phyloP scores from a whole-genome alignment of 2,888 invertebrate species.

The Polydesmus complanatus region DNA sequence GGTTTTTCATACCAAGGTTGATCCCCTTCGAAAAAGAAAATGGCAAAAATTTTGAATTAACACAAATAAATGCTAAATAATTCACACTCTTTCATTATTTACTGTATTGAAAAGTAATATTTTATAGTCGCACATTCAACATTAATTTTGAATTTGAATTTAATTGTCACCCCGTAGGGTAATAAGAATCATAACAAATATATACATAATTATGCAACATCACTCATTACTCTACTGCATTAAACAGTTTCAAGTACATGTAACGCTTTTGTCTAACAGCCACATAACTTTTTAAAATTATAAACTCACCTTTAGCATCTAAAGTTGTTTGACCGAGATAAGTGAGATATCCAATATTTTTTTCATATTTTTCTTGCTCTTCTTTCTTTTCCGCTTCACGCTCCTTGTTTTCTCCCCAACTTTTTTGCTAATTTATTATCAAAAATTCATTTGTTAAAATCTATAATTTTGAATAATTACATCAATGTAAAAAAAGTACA shows the following conservation, averaged over 20 bases:
- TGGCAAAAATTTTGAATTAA: neutral
- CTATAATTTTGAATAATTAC: neutral
- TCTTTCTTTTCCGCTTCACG: constrained; percentile 78
- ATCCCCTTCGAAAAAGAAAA: constrained; percentile 43
- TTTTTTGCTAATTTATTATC: constrained; percentile 31
- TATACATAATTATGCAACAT: no score
- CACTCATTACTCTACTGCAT: no score
- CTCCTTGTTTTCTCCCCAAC: constrained; percentile 59
- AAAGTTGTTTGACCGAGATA: constrained; percentile 88
- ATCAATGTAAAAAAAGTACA: no score
- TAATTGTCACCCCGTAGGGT: no score
- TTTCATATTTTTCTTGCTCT: constrained; percentile 91
- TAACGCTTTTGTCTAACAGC: no score
- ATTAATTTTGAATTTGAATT: no score
- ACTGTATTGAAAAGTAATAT: no score
- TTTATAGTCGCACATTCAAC: no score
- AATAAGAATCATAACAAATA: no score
- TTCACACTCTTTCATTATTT: no score
- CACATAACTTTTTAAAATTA: neutral
- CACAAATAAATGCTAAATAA: neutral
- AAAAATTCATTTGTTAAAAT: neutral
- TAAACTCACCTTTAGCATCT: constrained; percentile 42
- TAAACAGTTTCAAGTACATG: no score
- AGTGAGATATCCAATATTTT: constrained; percentile 88
- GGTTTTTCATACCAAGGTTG: constrained; percentile 71